phyloP scores from a whole-genome alignment of 2,888 invertebrate species.

The Steromphala cineraria region DNA sequence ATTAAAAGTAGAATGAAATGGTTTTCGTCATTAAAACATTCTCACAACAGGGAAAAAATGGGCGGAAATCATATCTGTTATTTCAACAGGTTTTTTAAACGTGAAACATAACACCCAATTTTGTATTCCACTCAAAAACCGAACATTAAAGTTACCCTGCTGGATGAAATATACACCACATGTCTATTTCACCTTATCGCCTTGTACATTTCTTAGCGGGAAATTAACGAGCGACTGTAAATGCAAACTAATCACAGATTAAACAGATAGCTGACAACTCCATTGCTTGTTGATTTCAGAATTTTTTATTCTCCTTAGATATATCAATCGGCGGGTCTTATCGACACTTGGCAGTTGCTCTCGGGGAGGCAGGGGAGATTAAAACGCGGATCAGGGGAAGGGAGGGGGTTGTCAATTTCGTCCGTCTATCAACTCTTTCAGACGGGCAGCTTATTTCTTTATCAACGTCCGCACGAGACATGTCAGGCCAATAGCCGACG shows the following conservation, averaged over 20 bases:
- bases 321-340: conserved; percentile 14
- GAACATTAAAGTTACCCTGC: not conserved
- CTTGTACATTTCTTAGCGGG: conserved; percentile 12
- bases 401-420: not conserved
- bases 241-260: conserved; percentile 18
- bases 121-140: too few species aligned
- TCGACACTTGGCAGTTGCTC: not conserved
- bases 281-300: not conserved
- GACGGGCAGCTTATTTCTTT: conserved; percentile 13
- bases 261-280: not conserved
- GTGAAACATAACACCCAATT: too few species aligned
- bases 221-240: conserved; percentile 23
- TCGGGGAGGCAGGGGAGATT: not conserved
- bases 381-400: not conserved
- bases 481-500: not conserved
- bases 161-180: not conserved
- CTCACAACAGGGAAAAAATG: not conserved
- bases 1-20: too few species aligned
- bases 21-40: not conserved
- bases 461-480: not conserved
- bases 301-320: conserved; percentile 12
- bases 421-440: not conserved
- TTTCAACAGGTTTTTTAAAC: too few species aligned
- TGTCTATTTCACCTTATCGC: conserved; percentile 14
- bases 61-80: too few species aligned